Evolutionary conservation across 2,113 vertebrate genomes (phyloP), one percentile per base, ranked within the genome.

Genomic region (Glaucomys volans): DNA sequence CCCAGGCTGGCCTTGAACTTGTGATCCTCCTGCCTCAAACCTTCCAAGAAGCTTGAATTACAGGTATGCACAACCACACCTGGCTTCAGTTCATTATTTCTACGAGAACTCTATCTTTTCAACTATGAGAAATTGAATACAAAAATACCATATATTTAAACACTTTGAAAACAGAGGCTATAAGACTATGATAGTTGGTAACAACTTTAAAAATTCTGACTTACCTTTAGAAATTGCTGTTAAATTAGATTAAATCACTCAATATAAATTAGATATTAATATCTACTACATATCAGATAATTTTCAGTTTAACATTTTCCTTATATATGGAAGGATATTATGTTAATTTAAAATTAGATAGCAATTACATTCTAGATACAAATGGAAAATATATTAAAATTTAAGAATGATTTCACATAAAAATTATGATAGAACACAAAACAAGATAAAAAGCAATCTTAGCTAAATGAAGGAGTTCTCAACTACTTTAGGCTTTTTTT

Each of bases 401-500:
- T 66, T 67, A 74, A 77, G 57, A 24, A 95, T 6, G 83, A 50
- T 87, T 89, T 92, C n/a, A 94, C 62, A n/a, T 59, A 90, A 90
- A 92, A 69, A 91, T 74, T 82, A 71, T 90, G 52, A 90, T 22
- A 88, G 72, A 50, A 91, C 90, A 87, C 94, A 28, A 90, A 87
- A 75, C 28, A 87, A 91, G 4, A 87, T 79, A 16, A 88, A 91
- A 82, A 71, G 22, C 57, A 74, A 74, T 87, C 13, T 85, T 88
- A 74, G 67, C 22, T 11, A 67, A 75, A 50, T 20, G 77, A 54
- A 44, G 62, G 24, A 76, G 88, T 93, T 93, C 64, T 30, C 12
- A 91, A 62, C 13, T 69, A 91, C 11, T 77, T 90, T 66, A 87
- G 67, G 18, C 11, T 22, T 88, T 30, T n/a, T n/a, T n/a, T n/a